These are phyloP conservation scores for Ameiurus melas DNA, from an alignment of 2,113 vertebrate species.

Conservation along the genomic window DNA sequence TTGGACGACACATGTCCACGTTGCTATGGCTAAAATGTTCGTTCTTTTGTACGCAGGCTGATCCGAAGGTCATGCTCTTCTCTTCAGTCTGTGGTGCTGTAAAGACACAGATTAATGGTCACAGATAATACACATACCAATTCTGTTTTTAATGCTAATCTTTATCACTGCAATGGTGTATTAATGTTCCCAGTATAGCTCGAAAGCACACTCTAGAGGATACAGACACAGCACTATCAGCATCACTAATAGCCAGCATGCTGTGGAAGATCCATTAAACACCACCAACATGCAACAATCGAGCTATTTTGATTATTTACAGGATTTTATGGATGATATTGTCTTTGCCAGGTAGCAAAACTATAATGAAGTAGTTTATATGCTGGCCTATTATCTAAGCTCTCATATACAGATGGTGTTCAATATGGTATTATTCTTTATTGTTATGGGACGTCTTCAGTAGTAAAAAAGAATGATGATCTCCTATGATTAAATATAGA, in stretches of 20 bases:
- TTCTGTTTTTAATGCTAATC: background rate
- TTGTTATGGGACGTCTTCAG: background rate
- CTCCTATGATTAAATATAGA: background rate
- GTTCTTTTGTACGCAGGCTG: background rate
- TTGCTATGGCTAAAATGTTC: background rate
- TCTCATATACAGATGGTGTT: background rate
- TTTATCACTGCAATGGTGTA: conserved; percentile 10
- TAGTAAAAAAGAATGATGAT: background rate
- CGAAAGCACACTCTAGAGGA: background rate
- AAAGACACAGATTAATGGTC: background rate
- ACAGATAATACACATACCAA: background rate
- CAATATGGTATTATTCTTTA: conserved; percentile 1
- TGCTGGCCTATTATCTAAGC: background rate
- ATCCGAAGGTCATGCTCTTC: background rate
- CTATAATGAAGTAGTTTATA: conserved; percentile 2
- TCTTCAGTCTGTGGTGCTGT: background rate
- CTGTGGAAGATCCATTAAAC: background rate
- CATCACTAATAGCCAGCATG: background rate
- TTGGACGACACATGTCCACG: background rate
- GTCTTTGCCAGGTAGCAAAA: background rate
- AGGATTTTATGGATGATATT: background rate
- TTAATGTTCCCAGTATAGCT: background rate
- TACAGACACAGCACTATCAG: background rate
- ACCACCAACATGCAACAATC: background rate
- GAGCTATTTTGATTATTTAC: background rate